phyloP scores from a whole-genome alignment of 2,888 invertebrate species.

The Lochmaea capreae region DNA sequence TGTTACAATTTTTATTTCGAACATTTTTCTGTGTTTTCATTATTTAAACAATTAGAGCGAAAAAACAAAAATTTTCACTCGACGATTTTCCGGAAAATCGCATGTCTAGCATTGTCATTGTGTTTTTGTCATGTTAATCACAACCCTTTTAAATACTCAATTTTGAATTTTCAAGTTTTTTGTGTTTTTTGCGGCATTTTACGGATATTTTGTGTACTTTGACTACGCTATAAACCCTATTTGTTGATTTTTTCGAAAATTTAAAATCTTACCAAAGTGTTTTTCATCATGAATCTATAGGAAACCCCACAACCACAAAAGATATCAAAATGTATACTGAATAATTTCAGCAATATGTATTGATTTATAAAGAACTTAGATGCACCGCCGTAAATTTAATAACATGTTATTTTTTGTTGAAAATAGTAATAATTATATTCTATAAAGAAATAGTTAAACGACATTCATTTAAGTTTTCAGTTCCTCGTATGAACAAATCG shows the following conservation, averaged over 20 bases:
- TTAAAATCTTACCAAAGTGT: conserved; percentile 27
- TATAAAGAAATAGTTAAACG: conserved; percentile 24
- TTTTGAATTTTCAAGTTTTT: too few species aligned
- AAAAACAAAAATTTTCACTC: too few species aligned
- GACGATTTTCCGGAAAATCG: too few species aligned
- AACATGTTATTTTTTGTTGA: conserved; percentile 31
- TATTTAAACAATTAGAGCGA: too few species aligned
- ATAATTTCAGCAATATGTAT: conserved; percentile 21
- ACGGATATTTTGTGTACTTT: too few species aligned
- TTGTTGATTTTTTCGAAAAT: neutral
- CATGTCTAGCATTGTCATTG: too few species aligned
- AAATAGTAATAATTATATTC: conserved; percentile 26
- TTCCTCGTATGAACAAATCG: conserved; percentile 31
- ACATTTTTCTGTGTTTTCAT: too few species aligned
- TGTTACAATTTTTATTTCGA: too few species aligned
- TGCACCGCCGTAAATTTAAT: conserved; percentile 26
- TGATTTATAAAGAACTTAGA: conserved; percentile 36
- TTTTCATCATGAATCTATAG: conserved; percentile 27
- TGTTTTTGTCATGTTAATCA: too few species aligned
- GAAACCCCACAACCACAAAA: neutral
- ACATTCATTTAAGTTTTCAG: conserved; percentile 20
- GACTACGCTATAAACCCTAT: too few species aligned
- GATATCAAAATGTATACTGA: conserved; percentile 19
- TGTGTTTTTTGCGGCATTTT: too few species aligned
- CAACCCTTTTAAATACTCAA: too few species aligned